phyloP scores from a whole-genome alignment of 2,888 invertebrate genomes.

The Watsonalla binaria region DNA sequence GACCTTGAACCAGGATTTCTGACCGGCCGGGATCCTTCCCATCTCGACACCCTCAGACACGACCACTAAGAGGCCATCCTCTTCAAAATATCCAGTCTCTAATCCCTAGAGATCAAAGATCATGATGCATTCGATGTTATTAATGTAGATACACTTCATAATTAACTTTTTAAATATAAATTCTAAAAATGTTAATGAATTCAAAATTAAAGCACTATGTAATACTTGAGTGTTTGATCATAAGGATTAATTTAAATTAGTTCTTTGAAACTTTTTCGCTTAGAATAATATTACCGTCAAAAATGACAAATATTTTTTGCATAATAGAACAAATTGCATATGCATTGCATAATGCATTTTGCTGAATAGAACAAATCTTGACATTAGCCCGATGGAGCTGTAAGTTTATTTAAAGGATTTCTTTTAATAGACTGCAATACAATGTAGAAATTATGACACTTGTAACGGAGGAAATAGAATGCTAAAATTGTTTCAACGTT shows the following conservation, averaged over 20 bases:
- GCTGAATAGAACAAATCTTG: constrained; percentile 11
- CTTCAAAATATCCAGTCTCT: constrained; percentile 81
- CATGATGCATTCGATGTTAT: constrained; percentile 56
- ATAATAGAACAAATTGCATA: no score
- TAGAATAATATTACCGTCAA: no score
- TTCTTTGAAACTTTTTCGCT: no score
- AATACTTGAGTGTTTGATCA: no score
- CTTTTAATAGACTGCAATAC: constrained; percentile 32
- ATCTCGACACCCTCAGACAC: constrained; percentile 81
- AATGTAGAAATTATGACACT: constrained; percentile 28
- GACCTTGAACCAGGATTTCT: constrained; percentile 84
- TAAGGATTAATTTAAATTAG: no score
- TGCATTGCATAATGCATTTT: no score
- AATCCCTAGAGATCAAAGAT: constrained; percentile 69
- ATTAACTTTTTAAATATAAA: background rate
- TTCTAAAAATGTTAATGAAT: background rate
- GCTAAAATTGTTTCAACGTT: no score
- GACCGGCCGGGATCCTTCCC: constrained; percentile 80
- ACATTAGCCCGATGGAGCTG: constrained; percentile 47
- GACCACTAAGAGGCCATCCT: constrained; percentile 78
- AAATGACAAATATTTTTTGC: no score
- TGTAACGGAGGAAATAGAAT: background rate
- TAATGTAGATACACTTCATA: constrained; percentile 9
- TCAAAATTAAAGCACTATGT: no score
- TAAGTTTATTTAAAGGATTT: constrained; percentile 29